Evolutionary conservation across 1,140 invertebrate genomes (phyloP), one percentile per base, ranked within the genome.

Genomic region (Chrysomallon squamiferum): DNA sequence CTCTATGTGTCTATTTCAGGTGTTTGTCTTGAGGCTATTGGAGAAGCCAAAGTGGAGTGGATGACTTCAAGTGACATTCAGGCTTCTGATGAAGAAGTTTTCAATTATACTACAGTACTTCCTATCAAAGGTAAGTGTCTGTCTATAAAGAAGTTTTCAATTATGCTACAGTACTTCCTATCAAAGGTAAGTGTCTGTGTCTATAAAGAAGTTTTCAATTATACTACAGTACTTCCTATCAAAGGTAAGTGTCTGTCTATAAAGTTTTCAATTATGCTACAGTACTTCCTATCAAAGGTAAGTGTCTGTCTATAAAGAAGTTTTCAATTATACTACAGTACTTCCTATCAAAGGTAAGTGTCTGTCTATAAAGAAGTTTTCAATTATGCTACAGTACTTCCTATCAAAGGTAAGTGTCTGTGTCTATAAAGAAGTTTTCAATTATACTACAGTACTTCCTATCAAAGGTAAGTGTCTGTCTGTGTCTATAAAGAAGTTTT

Each of bases 31-130:
- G 80, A 82, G 60, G 80, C 80, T 13, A 71, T 82, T n/a, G 80
- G 80, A 50, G 80, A 82, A 58, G 80, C 80, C 5, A 78, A 80
- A 49, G 80, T 80, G 20, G 80, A 82, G 59, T 82, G 80, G 80
- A 80, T 82, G 80, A 82, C 78, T 22, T 82, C 80, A 9, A 82
- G 80, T 76, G 80, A 82, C 47, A 77, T 82, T 11, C 80, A 82
- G 62, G 78, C 78, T 25, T 82, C 80, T 9, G 80, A 82, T 67
- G 80, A 82, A 63, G 80, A 82, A 65, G 77, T 82, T 27, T 82
- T 82, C 54, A 82, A 82, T 62, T 78, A 80, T 62, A 82, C 80
- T 35, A 79, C 80, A 38, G 76, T 82, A 32, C 71, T 82, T 22
- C 80, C 80, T 41, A 78, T 82, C 27, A 82, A 80, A 78, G 77